Conservation (phyloP, 1,140 invertebrate genomes). For the Aphelenchoides besseyi region DNA sequence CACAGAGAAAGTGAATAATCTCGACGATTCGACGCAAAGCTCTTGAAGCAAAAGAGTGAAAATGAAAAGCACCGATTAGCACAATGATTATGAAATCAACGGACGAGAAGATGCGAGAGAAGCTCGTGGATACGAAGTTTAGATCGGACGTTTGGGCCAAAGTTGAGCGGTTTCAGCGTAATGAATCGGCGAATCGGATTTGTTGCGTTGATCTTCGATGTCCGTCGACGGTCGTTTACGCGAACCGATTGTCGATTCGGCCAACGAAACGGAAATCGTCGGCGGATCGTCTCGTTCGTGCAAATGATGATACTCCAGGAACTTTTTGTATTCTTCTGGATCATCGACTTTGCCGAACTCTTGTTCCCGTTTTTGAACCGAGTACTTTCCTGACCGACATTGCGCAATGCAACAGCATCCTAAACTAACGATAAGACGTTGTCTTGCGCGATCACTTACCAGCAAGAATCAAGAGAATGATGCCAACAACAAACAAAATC, state of each 20-base stretch:
- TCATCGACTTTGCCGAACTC: constrained; percentile 37
- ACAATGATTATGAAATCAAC: neutral
- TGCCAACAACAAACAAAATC: constrained; percentile 42
- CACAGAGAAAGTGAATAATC: no score
- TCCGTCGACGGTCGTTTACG: neutral
- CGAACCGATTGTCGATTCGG: constrained; percentile 14
- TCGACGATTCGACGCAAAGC: no score
- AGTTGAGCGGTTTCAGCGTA: neutral
- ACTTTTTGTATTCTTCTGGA: constrained; percentile 30
- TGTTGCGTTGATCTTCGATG: neutral
- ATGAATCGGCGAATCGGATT: neutral
- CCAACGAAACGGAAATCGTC: constrained; percentile 14
- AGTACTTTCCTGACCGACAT: constrained; percentile 32
- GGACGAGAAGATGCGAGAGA: neutral
- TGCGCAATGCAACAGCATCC: constrained; percentile 40
- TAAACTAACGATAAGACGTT: no score
- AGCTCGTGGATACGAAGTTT: neutral
- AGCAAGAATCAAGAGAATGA: constrained; percentile 47
- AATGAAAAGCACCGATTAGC: neutral
- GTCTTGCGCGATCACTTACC: no score
- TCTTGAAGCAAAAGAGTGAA: no score
- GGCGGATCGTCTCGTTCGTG: constrained; percentile 24
- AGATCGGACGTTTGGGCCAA: neutral
- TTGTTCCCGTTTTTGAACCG: constrained; percentile 47
- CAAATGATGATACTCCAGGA: constrained; percentile 33